These are phyloP conservation scores for Cosmorhoe ocellata DNA, from an alignment of 2,888 invertebrate species.

Conservation along the genomic window DNA sequence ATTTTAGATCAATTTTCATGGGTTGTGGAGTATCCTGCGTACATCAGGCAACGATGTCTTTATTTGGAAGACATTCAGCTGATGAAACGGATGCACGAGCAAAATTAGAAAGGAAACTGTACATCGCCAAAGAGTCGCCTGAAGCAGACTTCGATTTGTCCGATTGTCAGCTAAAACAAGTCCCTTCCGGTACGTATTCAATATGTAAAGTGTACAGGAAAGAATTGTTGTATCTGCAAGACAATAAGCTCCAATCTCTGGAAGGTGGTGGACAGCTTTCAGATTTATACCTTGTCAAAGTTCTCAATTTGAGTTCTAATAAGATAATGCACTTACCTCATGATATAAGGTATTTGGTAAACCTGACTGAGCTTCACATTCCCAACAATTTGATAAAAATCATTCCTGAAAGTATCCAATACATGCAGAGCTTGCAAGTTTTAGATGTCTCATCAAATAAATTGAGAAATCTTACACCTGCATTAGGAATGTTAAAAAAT, in stretches of 20 bases:
- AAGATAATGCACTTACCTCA: conserved; percentile 84
- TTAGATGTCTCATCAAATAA: conserved; percentile 88
- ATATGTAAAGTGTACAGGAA: conserved; percentile 92
- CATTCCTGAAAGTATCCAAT: conserved; percentile 86
- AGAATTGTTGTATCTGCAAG: conserved; percentile 84
- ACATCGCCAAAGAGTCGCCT: conserved; percentile 86
- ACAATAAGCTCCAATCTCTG: conserved; percentile 86
- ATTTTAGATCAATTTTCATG: conserved; percentile 54
- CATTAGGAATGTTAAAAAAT: conserved; percentile 83
- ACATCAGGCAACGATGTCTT: conserved; percentile 66
- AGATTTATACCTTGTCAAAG: conserved; percentile 85
- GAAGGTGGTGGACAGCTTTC: conserved; percentile 87
- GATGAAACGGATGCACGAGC: conserved; percentile 54
- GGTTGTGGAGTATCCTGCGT: conserved; percentile 74
- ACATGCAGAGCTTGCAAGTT: conserved; percentile 84
- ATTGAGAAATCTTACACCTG: conserved; percentile 84
- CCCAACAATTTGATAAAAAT: conserved; percentile 87
- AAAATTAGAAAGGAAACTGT: conserved; percentile 70
- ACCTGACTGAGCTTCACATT: conserved; percentile 88
- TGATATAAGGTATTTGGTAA: conserved; percentile 84
- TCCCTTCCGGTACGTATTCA: conserved; percentile 90
- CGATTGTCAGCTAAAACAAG: conserved; percentile 87
- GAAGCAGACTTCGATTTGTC: conserved; percentile 91
- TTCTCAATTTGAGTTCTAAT: conserved; percentile 86
- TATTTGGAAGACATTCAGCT: conserved; percentile 63